phyloP scores from a whole-genome alignment of 2,113 vertebrate species.

The Zosterops borbonicus region DNA sequence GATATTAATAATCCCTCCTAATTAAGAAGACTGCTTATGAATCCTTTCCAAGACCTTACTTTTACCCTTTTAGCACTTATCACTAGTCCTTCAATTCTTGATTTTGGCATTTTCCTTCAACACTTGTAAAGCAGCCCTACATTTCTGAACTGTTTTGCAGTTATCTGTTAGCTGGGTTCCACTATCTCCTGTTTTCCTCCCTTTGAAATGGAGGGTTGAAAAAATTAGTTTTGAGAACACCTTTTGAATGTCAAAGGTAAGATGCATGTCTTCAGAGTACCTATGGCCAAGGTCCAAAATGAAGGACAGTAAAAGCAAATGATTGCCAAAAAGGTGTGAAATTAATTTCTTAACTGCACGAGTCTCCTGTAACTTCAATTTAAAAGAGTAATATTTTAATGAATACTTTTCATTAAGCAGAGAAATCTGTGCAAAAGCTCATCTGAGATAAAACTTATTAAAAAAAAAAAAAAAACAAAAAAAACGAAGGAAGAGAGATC shows the following conservation, averaged over 20 bases:
- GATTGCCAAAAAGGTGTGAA: slow-evolving; percentile 1
- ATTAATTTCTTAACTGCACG: slow-evolving; percentile 27
- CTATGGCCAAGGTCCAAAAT: neutral
- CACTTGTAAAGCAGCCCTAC: neutral
- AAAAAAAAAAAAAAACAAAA: neutral
- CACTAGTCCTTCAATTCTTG: slow-evolving; percentile 7
- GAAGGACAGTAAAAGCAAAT: neutral
- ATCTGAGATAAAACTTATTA: neutral
- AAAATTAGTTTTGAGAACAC: neutral
- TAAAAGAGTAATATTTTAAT: slow-evolving; percentile 13
- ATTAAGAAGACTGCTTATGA: slow-evolving; percentile 43
- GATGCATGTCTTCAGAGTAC: neutral
- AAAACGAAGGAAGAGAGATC: neutral
- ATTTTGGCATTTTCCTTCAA: neutral
- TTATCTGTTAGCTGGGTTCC: neutral
- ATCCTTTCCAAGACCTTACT: slow-evolving; percentile 1
- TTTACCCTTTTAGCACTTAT: slow-evolving; percentile 29
- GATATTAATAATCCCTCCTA: neutral
- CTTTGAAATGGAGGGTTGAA: neutral
- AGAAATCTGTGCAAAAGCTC: neutral
- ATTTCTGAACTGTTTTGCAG: slow-evolving; percentile 20
- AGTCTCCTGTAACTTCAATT: slow-evolving; percentile 4
- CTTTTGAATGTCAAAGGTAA: slow-evolving; percentile 4
- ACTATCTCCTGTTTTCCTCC: neutral
- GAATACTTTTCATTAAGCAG: slow-evolving; percentile 3